phyloP scores from a whole-genome alignment of 2,797 vertebrate species.

The Gadopsis marmoratus region DNA sequence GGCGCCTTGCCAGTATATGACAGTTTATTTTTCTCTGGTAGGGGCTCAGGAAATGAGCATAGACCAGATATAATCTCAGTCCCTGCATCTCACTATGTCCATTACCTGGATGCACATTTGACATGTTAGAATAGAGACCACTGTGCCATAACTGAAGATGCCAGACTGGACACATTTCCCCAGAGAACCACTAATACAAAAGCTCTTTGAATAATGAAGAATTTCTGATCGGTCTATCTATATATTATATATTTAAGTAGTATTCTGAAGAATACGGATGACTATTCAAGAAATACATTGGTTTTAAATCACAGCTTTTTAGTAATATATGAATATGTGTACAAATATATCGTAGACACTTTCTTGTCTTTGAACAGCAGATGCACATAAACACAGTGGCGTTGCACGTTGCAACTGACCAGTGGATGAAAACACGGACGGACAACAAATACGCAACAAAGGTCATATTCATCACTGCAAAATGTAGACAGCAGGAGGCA shows the following conservation, averaged over 20 bases:
- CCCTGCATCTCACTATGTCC: constrained; percentile 31
- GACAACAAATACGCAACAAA: constrained; percentile 25
- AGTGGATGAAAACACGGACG: constrained; percentile 45
- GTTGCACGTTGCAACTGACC: constrained; percentile 46
- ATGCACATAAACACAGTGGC: constrained; percentile 49
- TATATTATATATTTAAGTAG: constrained; percentile 77
- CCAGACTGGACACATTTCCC: constrained; percentile 53
- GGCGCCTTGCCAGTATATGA: constrained; percentile 8
- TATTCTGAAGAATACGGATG: constrained; percentile 68
- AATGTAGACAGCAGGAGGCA: constrained; percentile 28
- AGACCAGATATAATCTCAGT: constrained; percentile 33
- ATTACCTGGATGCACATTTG: constrained; percentile 33
- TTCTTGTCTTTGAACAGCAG: constrained; percentile 58
- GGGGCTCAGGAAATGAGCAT: constrained; percentile 27
- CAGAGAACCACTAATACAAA: constrained; percentile 74
- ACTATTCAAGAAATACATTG: constrained; percentile 58
- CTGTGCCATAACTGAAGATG: constrained; percentile 76
- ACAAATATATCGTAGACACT: constrained; percentile 69
- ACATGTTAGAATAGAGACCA: constrained; percentile 65
- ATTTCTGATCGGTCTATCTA: constrained; percentile 66
- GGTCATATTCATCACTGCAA: constrained; percentile 39
- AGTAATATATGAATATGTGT: constrained; percentile 75
- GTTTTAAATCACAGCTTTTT: constrained; percentile 70
- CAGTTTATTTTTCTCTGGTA: constrained; percentile 58
- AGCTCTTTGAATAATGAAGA: constrained; percentile 70